A percentile compares a stretch with the other conserved stretches of the same genome.
Conservation (phyloP, 64 coral and sea anemone species). For the Montipora sp. region DNA sequence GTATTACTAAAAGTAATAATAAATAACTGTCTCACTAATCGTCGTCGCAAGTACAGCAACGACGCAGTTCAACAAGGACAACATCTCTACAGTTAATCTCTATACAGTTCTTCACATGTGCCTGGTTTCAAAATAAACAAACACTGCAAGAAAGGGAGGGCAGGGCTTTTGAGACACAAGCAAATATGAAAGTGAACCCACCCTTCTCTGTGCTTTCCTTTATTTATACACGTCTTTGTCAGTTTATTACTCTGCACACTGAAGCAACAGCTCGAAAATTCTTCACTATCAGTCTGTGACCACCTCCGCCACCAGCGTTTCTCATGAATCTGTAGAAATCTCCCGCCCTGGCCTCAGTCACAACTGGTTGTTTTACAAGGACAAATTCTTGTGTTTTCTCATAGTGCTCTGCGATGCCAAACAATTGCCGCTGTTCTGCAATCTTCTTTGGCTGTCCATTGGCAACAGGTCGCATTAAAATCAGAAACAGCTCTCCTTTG, state of each 20-base stretch:
- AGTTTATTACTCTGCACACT: background rate
- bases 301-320: slow-evolving; percentile 74
- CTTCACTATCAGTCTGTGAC: slow-evolving; percentile 42
- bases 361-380: slow-evolving; percentile 16
- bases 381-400: background rate
- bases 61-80: too few species aligned
- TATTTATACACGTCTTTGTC: background rate
- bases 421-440: slow-evolving; percentile 25
- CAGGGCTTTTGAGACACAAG: too few species aligned
- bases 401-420: slow-evolving; percentile 73
- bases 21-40: too few species aligned
- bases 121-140: too few species aligned
- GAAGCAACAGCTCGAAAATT: slow-evolving; percentile 44
- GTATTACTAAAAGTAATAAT: too few species aligned
- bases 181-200: too few species aligned
- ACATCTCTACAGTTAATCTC: too few species aligned
- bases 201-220: too few species aligned
- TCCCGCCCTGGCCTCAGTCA: slow-evolving; percentile 23
- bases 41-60: too few species aligned
- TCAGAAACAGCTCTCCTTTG: slow-evolving; percentile 59
- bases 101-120: too few species aligned
- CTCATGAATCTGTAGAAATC: slow-evolving; percentile 78
- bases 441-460: background rate
- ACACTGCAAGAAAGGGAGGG: too few species aligned
- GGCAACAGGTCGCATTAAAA: slow-evolving; percentile 39